Percentiles rank a stretch among this genome's conserved stretches.
These are phyloP conservation scores for Paratrypauchen microcephalus DNA, from an alignment of 2,797 vertebrate species.

Conservation along the genomic window DNA sequence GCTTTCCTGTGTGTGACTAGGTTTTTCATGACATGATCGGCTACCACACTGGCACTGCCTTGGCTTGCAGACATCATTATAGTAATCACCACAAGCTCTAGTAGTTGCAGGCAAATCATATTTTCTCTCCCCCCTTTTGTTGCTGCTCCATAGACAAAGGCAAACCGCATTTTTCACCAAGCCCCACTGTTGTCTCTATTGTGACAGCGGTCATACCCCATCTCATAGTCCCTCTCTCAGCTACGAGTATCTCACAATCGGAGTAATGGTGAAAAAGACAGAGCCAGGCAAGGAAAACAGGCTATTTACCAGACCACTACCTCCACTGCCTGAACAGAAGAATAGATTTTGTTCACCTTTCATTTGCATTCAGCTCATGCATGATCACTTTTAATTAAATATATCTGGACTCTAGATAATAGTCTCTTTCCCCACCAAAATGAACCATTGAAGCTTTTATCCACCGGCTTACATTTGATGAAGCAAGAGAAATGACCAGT, in stretches of 20 bases:
- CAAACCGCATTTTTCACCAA: conserved; percentile 73
- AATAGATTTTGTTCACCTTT: conserved; percentile 47
- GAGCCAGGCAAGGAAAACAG: conserved; percentile 38
- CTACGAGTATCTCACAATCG: conserved; percentile 64
- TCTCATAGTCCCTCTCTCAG: conserved; percentile 63
- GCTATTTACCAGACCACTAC: conserved; percentile 44
- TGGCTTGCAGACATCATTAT: conserved; percentile 76
- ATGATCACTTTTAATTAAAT: conserved; percentile 48
- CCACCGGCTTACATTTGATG: conserved; percentile 20
- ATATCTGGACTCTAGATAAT: conserved; percentile 19
- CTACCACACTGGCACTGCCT: conserved; percentile 59
- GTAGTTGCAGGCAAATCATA: conserved; percentile 77
- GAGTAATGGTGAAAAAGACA: conserved; percentile 66
- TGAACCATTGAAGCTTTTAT: conserved; percentile 33
- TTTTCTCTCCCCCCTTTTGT: conserved; percentile 18
- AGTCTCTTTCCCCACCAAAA: conserved; percentile 5
- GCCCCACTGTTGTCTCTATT: conserved; percentile 67
- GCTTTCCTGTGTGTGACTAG: conserved; percentile 55
- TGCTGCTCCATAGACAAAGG: conserved; percentile 52
- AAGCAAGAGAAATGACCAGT: conserved; percentile 10
- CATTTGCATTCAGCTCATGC: conserved; percentile 42
- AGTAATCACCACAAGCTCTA: conserved; percentile 77
- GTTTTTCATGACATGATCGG: conserved; percentile 56
- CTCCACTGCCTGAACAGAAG: conserved; percentile 52
- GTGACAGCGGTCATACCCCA: conserved; percentile 74